Base-by-base conservation (phyloP, 2,797 vertebrate genomes). In the Lacerta agilis region DNA sequence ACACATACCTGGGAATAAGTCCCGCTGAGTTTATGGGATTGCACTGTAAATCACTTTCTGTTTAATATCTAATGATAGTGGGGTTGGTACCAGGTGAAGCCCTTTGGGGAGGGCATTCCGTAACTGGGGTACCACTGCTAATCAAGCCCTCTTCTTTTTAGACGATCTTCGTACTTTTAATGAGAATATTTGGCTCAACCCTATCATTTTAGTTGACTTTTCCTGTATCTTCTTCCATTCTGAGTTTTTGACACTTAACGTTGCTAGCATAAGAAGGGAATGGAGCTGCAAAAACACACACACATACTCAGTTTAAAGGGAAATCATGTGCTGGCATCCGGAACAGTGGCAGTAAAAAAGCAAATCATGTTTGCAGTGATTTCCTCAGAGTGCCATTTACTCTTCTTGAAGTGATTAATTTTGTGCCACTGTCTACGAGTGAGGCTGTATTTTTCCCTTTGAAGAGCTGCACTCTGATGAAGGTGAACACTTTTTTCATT, bases 301-400 rank as follows among this genome's bases (percentile, higher is more conserved):
- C 45, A 4, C 13, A 55, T 3, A 4, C 13, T 15, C 61, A 41
- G 49, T 41, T 78, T 33, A 29, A 38, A 58, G 45, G 11, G 78
- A 78, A 88, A 71, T 23, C 41, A 27, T n/a, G 15, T 25, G 13
- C 66, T 45, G 45, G 33, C 82, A 88, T 58, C 25, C 27, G 79
- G 41, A 78, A 67, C 9, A 58, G 29, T n/a, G 38, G 73, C 17
- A 41, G 18, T 67, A 83, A 83, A 18, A 78, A 18, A 15, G 36
- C 38, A 79, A 88, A 88, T 83, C 27, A 79, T 41, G 8, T 71
- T 83, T 83, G 73, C 61, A 78, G 83, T 88, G 82, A 83, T 83
- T 83, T 88, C 87, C 81, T 88, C 11, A n/a, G 82, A 61, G 82
- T 84, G 82, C 66, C 29, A 72, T 88, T 84, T 84, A 79, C 82